Percentiles rank a stretch among this genome's conserved stretches.
Conservation (phyloP, 23 tunicate species). For the Halocynthia aurantium region DNA sequence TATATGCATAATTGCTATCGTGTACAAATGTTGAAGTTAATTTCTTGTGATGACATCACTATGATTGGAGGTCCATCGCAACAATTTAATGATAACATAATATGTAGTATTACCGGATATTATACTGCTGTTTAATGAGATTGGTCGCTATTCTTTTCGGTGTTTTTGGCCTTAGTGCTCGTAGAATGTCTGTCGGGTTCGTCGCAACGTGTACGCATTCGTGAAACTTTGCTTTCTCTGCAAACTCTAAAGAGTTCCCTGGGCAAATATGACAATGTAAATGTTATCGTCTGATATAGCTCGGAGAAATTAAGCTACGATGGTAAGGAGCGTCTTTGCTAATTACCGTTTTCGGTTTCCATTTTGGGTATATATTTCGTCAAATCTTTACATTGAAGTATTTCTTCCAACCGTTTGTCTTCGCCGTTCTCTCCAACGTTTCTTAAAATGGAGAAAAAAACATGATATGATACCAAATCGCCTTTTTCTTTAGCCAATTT, state of each 20-base stretch:
- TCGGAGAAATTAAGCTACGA: background rate
- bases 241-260: constrained; percentile 72
- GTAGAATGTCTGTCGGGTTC: constrained; percentile 79
- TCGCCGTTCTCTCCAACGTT: constrained; percentile 76
- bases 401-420: constrained; percentile 75
- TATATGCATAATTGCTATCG: too few relatives aligned
- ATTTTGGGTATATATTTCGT: constrained; percentile 65
- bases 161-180: constrained; percentile 54
- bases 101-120: constrained; percentile 46
- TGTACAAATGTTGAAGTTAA: too few relatives aligned
- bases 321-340: background rate
- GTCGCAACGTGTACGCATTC: constrained; percentile 54
- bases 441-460: constrained; percentile 26
- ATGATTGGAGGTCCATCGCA: too few relatives aligned
- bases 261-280: background rate
- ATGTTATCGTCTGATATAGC: background rate
- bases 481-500: background rate
- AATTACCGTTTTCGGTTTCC: constrained; percentile 49
- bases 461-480: background rate
- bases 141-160: constrained; percentile 88
- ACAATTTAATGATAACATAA: too few relatives aligned
- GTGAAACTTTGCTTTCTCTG: constrained; percentile 65
- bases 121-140: constrained; percentile 75
- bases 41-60: too few relatives aligned
- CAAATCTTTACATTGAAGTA: constrained; percentile 65